Evolutionary conservation across 2,888 invertebrate genomes (phyloP), one percentile per base, ranked within the genome.

Genomic region (Ectemnius lituratus): DNA sequence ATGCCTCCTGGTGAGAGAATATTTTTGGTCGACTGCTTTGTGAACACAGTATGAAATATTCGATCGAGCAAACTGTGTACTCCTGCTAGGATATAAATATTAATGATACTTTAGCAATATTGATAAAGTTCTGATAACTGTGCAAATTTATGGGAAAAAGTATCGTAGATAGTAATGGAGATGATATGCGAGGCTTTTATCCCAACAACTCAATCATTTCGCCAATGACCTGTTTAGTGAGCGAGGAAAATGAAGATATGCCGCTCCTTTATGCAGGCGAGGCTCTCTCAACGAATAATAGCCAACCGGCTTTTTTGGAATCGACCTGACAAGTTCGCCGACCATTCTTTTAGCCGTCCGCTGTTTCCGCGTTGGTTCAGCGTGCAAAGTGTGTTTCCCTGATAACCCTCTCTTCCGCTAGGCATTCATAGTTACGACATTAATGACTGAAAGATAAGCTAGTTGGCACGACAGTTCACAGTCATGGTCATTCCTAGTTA

Each of bases 181-280:
- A 37, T 37, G 8, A 37, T 37, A 11, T 11, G 37, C 37, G 37
- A 37, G 37, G 37, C 37, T 37, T 37, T 37, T 4, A 37, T 37
- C 37, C 8, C 8, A 8, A 37, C 37, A 37, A 37, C 8, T 37
- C 37, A 5, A 37, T 14, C 37, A 14, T 37, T 62, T 62, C 58
- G 62, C 27, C 18, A 28, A 52, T 6, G 45, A 68, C 11, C 16
- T 45, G 6, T 27, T 23, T 27, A 23, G 14, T 14, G 20, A 49
- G 18, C 11, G 16, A 2, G 14, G 8, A 62, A 45, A 20, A 58
- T 62, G 59, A 62, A 68, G 59, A 3, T 28, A 58, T 27, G 37
- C 37, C 37, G 37, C 27, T 28, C 13, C 23, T 57, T 2, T 18
- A 28, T 16, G 58, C 69, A n/a, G 37, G 37, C 37, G 37, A 37